Conservation (phyloP, 2,888 invertebrate genomes). For the Congeria kusceri region DNA sequence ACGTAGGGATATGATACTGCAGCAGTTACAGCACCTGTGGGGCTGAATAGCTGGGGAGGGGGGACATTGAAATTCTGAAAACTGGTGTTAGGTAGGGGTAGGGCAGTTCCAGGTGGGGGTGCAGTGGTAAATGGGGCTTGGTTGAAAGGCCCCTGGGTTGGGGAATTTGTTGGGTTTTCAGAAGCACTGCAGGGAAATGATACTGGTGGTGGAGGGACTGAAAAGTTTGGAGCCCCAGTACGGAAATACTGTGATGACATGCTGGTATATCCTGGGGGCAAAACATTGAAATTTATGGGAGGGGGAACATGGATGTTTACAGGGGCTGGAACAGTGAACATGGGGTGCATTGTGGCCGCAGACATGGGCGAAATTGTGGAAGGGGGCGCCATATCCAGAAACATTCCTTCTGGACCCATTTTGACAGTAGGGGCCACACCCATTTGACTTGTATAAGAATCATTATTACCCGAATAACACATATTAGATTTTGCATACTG, state of each 20-base stretch:
- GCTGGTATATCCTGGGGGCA: slow-evolving; percentile 1
- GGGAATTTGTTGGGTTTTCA: too few relatives aligned
- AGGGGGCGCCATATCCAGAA: slow-evolving; percentile 9
- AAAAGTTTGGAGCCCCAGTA: too few relatives aligned
- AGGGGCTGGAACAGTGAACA: not conserved
- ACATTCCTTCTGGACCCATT: too few relatives aligned
- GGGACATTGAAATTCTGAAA: slow-evolving; percentile 11
- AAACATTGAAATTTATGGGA: slow-evolving; percentile 12
- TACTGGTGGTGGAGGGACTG: too few relatives aligned
- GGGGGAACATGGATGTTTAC: slow-evolving; percentile 25
- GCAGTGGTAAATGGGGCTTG: too few relatives aligned
- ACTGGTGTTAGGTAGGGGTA: too few relatives aligned
- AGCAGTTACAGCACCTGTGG: not conserved
- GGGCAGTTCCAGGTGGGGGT: too few relatives aligned
- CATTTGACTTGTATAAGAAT: not conserved
- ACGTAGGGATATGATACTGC: not conserved
- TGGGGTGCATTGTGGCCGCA: not conserved
- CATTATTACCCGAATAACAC: not conserved
- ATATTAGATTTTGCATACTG: too few relatives aligned
- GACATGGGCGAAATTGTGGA: not conserved
- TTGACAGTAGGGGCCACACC: not conserved
- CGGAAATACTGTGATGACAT: too few relatives aligned
- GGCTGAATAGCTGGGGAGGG: slow-evolving; percentile 3
- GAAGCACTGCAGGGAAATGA: too few relatives aligned
- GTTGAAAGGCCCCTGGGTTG: too few relatives aligned